Evolutionary conservation across 2,113 vertebrate species (phyloP), one percentile per base, ranked within the genome.

Genomic region (Crotophaga sulcirostris): DNA sequence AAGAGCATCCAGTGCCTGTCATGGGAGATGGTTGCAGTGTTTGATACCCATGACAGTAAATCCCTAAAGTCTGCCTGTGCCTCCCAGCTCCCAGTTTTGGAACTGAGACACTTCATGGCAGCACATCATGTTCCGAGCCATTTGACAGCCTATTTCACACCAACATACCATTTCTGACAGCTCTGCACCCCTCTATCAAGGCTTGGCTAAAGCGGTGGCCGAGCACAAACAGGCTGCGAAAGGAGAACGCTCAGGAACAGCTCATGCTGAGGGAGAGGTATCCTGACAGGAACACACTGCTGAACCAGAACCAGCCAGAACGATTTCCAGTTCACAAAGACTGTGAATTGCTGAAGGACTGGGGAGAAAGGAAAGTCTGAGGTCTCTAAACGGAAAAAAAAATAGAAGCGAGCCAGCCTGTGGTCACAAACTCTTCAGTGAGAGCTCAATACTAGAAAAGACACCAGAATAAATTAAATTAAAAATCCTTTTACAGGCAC

Each of bases 1-100:
- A 19, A 59, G 19, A 60, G n/a, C 66, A 34, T 33, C 56, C 17
- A 10, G 12, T 8, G 9, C 38, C n/a, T 89, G 62, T 33, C 10
- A 9, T 8, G 31, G 56, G 25, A 52, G 13, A 23, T 1, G 2
- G n/a, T 4, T 69, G 23, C 24, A 25, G 52, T 2, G 8, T 44
- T 60, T 28, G 29, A 25, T 6, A 8, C 49, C n/a, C 25, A n/a
- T 14, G 11, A 49, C 52, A 59, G 34, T 13, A 67, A 49, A 34
- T 29, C 33, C 24, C 31, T 0, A 2, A 7, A 9, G 7, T 63
- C 73, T 75, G 23, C 16, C 18, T 0, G 1, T 26, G 44, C 31
- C 29, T 80, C 68, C 29, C 21, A 54, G 38, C 45, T 42, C 13
- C 49, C 26, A 6, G 8, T 21, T 45, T 26, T 42, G 56, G 73